These are phyloP conservation scores for Phoxinus dragarum DNA, from an alignment of 2,797 vertebrate species.

Conservation along the genomic window DNA sequence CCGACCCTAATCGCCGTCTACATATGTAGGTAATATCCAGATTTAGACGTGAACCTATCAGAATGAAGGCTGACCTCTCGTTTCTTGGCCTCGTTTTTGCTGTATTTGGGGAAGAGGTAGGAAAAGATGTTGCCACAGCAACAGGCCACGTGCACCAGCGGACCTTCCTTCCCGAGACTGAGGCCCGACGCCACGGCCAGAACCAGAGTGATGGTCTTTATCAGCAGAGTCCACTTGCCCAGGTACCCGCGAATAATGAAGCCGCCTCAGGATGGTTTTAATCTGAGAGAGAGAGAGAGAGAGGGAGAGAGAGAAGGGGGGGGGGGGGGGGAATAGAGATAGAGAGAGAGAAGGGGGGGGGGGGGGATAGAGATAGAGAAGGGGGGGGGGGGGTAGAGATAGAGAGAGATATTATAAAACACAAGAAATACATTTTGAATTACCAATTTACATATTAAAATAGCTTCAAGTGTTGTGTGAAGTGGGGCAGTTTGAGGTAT, in stretches of 20 bases:
- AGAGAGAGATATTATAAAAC: too few species aligned
- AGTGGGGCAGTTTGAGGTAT: too few species aligned
- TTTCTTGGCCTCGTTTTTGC: constrained; percentile 99
- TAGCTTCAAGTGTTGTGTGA: too few species aligned
- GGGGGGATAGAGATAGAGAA: too few species aligned
- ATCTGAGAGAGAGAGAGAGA: constrained; percentile 77
- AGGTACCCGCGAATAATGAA: constrained; percentile 99
- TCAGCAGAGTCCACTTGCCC: constrained; percentile 99
- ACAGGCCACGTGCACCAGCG: constrained; percentile 97
- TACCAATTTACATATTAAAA: too few species aligned
- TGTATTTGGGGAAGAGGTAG: constrained; percentile 99
- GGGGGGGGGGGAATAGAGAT: too few species aligned
- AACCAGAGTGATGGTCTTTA: constrained; percentile 97
- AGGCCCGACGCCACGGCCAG: constrained; percentile 96
- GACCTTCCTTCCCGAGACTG: constrained; percentile 98
- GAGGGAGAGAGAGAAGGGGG: too few species aligned
- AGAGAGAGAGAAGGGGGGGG: too few species aligned
- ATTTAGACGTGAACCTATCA: neutral
- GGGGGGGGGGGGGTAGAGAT: too few species aligned
- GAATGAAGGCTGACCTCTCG: constrained; percentile 84
- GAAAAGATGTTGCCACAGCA: constrained; percentile 99
- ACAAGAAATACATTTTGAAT: too few species aligned
- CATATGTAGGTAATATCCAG: neutral
- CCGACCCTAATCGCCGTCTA: neutral
- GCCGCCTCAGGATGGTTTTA: constrained; percentile 98